A percentile compares a stretch with the other conserved stretches of the same genome.
Evolutionary conservation across 1,140 invertebrate species (phyloP).

Genomic region (Dinothrombium tinctorium): DNA sequence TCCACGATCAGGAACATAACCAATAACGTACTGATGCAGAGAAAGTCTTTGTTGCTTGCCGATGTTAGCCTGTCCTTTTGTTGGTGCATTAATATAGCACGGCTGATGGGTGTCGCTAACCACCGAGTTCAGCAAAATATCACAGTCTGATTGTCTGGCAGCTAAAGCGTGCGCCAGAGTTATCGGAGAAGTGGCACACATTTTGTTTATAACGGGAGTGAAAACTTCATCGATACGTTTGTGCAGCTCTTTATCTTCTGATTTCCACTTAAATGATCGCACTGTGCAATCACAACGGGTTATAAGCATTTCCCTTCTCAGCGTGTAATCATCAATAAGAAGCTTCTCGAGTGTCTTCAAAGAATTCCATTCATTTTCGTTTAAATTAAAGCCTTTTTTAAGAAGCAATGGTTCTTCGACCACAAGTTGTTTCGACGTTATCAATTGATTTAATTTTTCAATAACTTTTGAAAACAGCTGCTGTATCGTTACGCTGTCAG

Average conservation of each 20-base stretch:
- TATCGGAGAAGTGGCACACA: not conserved
- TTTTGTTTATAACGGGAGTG: not conserved
- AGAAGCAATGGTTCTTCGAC: slow-evolving; percentile 8
- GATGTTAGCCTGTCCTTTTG: slow-evolving; percentile 6
- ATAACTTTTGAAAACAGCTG: slow-evolving; percentile 7
- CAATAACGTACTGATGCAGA: slow-evolving; percentile 9
- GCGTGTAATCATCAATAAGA: slow-evolving; percentile 39
- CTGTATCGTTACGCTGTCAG: not conserved
- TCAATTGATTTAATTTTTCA: slow-evolving; percentile 1
- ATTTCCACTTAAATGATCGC: slow-evolving; percentile 43
- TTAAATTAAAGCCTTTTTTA: not conserved
- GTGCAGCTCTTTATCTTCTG: not conserved
- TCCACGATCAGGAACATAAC: slow-evolving; percentile 11
- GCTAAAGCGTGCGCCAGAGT: slow-evolving; percentile 6
- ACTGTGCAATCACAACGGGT: slow-evolving; percentile 79
- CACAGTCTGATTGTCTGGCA: slow-evolving; percentile 6
- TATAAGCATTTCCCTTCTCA: slow-evolving; percentile 60
- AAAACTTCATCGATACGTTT: slow-evolving; percentile 2
- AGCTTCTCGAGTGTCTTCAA: slow-evolving; percentile 2
- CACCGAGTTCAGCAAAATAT: slow-evolving; percentile 5
- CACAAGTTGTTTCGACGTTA: not conserved
- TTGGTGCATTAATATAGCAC: slow-evolving; percentile 8
- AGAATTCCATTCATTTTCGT: slow-evolving; percentile 5
- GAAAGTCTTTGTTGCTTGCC: slow-evolving; percentile 7
- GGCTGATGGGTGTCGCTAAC: slow-evolving; percentile 7